phyloP scores from a whole-genome alignment of 2,113 vertebrate species.

The Chinchilla lanigera region DNA sequence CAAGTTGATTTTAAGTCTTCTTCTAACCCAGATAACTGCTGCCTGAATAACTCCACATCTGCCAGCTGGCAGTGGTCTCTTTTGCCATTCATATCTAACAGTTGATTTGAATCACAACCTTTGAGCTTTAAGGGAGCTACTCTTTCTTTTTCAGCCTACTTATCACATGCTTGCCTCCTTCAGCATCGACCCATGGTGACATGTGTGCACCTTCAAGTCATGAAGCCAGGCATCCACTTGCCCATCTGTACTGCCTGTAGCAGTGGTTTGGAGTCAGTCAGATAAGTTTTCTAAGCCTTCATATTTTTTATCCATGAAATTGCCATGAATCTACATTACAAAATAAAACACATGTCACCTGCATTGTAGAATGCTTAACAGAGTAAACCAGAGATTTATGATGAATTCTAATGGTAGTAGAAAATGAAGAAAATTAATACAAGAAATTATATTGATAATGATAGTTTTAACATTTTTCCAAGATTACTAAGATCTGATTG shows the following conservation, averaged over 20 bases:
- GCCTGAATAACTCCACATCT: background rate
- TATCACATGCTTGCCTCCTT: background rate
- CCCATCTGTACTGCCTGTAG: background rate
- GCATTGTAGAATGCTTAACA: background rate
- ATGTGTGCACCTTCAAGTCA: background rate
- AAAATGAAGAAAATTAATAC: background rate
- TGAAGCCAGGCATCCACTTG: background rate
- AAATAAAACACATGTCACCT: background rate
- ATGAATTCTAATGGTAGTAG: background rate
- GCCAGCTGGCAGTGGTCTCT: background rate
- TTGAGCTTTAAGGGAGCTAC: background rate
- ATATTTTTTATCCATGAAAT: background rate
- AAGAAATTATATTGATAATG: background rate
- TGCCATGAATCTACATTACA: background rate
- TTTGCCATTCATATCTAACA: background rate
- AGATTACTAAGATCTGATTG: background rate
- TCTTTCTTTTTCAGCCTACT: background rate
- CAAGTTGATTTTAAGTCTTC: background rate
- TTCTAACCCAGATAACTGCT: background rate
- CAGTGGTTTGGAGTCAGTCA: background rate
- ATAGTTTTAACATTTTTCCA: background rate
- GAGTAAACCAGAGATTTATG: background rate
- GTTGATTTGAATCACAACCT: background rate
- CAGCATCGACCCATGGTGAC: rapidly evolving
- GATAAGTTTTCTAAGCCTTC: background rate